Percentiles rank a stretch among this genome's conserved stretches.
phyloP scores from a whole-genome alignment of 1,140 invertebrate genomes.

The Cotesia typhae region DNA sequence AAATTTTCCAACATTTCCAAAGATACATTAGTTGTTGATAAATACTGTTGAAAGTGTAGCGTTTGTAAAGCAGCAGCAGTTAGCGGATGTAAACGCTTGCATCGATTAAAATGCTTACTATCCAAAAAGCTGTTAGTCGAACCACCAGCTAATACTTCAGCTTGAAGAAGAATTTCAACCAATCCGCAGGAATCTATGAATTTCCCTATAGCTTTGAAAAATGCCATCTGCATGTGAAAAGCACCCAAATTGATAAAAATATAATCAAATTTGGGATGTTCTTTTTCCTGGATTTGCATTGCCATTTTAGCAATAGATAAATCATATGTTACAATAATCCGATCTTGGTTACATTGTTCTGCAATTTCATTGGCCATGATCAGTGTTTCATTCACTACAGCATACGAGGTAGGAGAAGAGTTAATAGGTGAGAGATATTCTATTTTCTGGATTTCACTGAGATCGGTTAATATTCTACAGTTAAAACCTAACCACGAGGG shows the following conservation, averaged over 20 bases:
- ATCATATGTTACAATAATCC: constrained; percentile 36
- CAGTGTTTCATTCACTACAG: constrained; percentile 46
- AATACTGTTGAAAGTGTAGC: constrained; percentile 50
- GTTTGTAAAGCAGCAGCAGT: constrained; percentile 51
- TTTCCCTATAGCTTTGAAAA: constrained; percentile 58
- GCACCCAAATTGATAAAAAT: constrained; percentile 58
- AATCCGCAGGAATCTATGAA: constrained; percentile 53
- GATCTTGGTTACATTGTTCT: constrained; percentile 43
- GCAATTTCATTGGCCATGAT: constrained; percentile 39
- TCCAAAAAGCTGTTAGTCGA: constrained; percentile 55
- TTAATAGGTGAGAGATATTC: constrained; percentile 37
- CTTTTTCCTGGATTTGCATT: constrained; percentile 51
- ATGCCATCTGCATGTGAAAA: constrained; percentile 59
- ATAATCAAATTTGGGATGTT: constrained; percentile 51
- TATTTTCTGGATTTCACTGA: constrained; percentile 47
- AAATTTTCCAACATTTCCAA: constrained; percentile 11
- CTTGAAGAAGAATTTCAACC: constrained; percentile 50
- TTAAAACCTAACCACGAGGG: constrained; percentile 55
- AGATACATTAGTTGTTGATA: constrained; percentile 38
- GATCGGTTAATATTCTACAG: constrained; percentile 42
- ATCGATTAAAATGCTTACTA: constrained; percentile 60
- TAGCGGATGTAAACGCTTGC: constrained; percentile 58
- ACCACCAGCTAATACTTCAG: constrained; percentile 53
- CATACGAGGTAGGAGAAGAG: background rate
- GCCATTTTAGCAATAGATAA: constrained; percentile 35